phyloP scores from a whole-genome alignment of 2,888 invertebrate species.

The Malacosoma neustria region DNA sequence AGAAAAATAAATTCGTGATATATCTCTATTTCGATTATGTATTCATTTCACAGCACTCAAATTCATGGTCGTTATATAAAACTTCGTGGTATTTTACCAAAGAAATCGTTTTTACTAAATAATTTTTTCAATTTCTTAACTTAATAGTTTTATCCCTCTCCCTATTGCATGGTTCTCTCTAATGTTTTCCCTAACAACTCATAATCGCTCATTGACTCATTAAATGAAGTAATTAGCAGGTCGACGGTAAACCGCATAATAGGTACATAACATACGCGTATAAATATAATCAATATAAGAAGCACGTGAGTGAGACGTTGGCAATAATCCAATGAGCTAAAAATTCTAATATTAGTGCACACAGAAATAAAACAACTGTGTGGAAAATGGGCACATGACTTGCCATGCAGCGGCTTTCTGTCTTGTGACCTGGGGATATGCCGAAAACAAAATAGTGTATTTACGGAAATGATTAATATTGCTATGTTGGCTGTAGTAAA shows the following conservation, averaged over 20 bases:
- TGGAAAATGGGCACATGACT: conserved; percentile 64
- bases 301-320: conserved; percentile 49
- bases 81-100: too few species aligned
- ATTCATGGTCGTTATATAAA: too few species aligned
- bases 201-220: not conserved
- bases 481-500: too few species aligned
- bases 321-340: conserved; percentile 60
- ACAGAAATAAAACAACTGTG: conserved; percentile 55
- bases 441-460: too few species aligned
- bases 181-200: not conserved
- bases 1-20: too few species aligned
- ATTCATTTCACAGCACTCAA: too few species aligned
- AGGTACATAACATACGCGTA: conserved; percentile 12
- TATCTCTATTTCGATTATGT: too few species aligned
- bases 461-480: conserved; percentile 1
- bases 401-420: conserved; percentile 30
- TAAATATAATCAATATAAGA: conserved; percentile 31
- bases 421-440: conserved; percentile 21
- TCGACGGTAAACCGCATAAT: not conserved
- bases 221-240: not conserved
- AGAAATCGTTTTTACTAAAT: too few species aligned
- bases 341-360: conserved; percentile 65
- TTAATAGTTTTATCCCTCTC: too few species aligned
- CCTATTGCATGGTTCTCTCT: too few species aligned
- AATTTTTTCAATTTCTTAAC: too few species aligned